Evolutionary conservation across 1,140 invertebrate species (phyloP).

Genomic region (Piezodorus guildinii): DNA sequence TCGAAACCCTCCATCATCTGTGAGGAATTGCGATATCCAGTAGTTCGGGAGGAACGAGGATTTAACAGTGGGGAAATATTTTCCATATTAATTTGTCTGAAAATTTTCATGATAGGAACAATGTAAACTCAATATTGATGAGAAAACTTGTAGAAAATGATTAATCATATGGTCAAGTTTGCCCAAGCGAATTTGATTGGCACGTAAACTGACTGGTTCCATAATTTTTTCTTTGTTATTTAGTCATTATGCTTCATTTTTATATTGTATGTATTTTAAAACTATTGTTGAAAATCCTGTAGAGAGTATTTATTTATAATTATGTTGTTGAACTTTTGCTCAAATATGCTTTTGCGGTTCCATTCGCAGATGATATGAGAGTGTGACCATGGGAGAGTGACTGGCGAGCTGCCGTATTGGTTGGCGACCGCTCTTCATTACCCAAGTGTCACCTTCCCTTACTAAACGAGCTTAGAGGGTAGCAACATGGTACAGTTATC

Average conservation of each 20-base stretch:
- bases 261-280: neutral
- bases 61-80: no score
- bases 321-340: slow-evolving; percentile 22
- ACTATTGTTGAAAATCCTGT: neutral
- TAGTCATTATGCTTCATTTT: neutral
- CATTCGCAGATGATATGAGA: slow-evolving; percentile 30
- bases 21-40: no score
- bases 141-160: no score
- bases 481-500: slow-evolving; percentile 10
- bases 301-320: slow-evolving; percentile 10
- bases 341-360: slow-evolving; percentile 30
- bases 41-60: no score
- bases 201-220: no score
- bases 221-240: neutral
- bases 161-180: no score
- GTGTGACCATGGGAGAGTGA: slow-evolving; percentile 19
- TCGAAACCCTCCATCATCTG: no score
- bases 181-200: no score
- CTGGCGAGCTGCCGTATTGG: slow-evolving; percentile 13
- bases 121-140: no score
- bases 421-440: slow-evolving; percentile 15
- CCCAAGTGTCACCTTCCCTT: slow-evolving; percentile 17
- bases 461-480: slow-evolving; percentile 8
- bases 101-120: no score
- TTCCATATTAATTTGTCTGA: no score